Base-by-base conservation (phyloP, 2,113 vertebrate species). In the Centropus unirufus region DNA sequence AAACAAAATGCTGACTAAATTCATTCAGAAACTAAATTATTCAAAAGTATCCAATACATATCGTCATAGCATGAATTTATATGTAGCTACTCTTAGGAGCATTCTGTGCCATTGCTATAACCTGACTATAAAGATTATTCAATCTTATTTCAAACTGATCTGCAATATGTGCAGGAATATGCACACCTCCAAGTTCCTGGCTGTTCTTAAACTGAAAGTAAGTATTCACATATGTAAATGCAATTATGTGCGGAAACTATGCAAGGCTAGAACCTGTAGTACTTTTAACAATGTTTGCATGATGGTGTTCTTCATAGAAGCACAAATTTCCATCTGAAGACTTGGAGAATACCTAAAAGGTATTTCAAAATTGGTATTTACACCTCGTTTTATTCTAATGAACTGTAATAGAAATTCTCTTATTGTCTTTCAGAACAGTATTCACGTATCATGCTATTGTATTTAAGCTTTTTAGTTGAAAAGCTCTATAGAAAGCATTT, bases 391-490 rank as follows among this genome's bases (percentile, higher is more conserved):
- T 73, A 79, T 57, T 91, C 57, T 57, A 52, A 63, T 3, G 4
- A 66, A 20, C 23, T 63, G 4, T 74, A 82, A 49, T 69, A 68
- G 27, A 75, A 74, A 44, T 59, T 24, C 42, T 39, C 32, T 42
- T 62, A 34, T 63, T 59, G 34, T 63, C 7, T 85, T 90, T 93
- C 40, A 46, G 78, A 93, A 68, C 8, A 62, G 68, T 82, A 67
- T 77, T 87, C 24, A 40, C 27, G 7, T 46, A 66, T 40, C 27
- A 46, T 70, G 49, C 30, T 24, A 24, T 57, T 89, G 40, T 94
- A 95, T 87, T 97, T 95, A 92, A 93, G 83, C 76, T 92, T 95
- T 97, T 93, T 84, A 92, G 73, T 86, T 83, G 57, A 95, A 92
- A 92, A 94, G 78, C 69, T 95, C 90, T 95, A 84, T 52, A 76